Evolutionary conservation across 2,797 vertebrate genomes (phyloP), one percentile per base, ranked within the genome.

Genomic region (Enteromius treurensis): DNA sequence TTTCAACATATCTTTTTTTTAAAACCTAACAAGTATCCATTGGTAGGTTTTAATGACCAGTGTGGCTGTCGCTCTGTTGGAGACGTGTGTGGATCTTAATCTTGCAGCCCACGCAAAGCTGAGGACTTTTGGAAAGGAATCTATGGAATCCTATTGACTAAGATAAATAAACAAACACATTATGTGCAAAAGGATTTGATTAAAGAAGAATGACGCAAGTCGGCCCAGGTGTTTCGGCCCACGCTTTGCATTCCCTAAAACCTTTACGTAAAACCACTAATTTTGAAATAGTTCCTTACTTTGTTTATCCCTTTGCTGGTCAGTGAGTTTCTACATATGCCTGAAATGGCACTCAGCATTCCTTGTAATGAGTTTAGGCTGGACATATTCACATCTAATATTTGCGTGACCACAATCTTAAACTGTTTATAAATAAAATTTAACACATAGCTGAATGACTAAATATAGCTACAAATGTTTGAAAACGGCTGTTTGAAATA

Each of bases 111-210:
- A 70, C 29, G 15, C 40, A 55, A 45, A 58, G 64, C 62, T 60
- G 32, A 75, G 53, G 32, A 47, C 47, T 81, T 55, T 77, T 68
- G 47, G n/a, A 49, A 78, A 84, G 81, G 86, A 85, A 87, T 87
- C 65, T 81, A 75, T 69, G 71, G 80, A 85, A 87, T 87, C 74
- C 40, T 67, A 80, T 47, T 78, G 71, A 85, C 49, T 13, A 40
- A 81, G 49, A 83, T 83, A 76, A 64, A 81, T 82, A 84, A 84
- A 84, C 49, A 84, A 79, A 82, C 84, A 82, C 32, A 40, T 74
- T 74, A 60, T 78, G 76, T 23, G 58, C 75, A 78, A 81, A 37
- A 77, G 84, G 75, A 79, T 82, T 77, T 77, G 55, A 82, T 82
- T 85, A 78, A 71, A 82, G 67, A 70, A 37, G 40, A 70, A 69